Evolutionary conservation across 2,888 invertebrate genomes (phyloP).

Genomic region (Aleiodes alternator): DNA sequence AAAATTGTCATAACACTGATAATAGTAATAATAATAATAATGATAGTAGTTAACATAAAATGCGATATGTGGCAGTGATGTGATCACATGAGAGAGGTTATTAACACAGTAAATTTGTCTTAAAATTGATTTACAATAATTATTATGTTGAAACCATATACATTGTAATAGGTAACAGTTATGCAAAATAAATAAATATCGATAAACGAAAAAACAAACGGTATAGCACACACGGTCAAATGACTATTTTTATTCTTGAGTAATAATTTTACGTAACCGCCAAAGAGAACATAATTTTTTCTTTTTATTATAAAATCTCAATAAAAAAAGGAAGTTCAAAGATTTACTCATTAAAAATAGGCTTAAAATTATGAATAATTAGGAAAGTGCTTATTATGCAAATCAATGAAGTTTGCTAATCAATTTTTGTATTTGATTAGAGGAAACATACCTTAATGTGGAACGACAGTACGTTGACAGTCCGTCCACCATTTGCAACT

Average conservation of each 20-base stretch:
- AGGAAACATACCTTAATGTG: conserved; percentile 66
- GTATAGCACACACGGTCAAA: background rate
- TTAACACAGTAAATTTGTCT: too few relatives aligned
- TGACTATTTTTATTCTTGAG: conserved; percentile 65
- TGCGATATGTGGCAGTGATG: too few relatives aligned
- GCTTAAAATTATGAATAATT: background rate
- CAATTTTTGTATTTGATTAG: conserved; percentile 56
- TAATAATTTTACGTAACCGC: conserved; percentile 68
- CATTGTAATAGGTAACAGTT: too few relatives aligned
- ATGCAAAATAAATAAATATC: too few relatives aligned
- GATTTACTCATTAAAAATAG: background rate
- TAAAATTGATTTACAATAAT: too few relatives aligned
- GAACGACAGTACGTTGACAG: conserved; percentile 70
- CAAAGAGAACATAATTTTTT: conserved; percentile 37
- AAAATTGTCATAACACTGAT: too few relatives aligned
- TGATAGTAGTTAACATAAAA: too few relatives aligned
- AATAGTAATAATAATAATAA: too few relatives aligned
- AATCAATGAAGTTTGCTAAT: conserved; percentile 26
- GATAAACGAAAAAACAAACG: too few relatives aligned
- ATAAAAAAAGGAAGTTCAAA: background rate
- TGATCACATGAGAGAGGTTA: too few relatives aligned
- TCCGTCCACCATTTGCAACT: conserved; percentile 74
- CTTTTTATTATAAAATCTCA: background rate
- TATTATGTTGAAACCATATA: too few relatives aligned
- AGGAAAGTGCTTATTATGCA: background rate